phyloP scores from a whole-genome alignment of 2,797 vertebrate species.

The Sebastes goodei region DNA sequence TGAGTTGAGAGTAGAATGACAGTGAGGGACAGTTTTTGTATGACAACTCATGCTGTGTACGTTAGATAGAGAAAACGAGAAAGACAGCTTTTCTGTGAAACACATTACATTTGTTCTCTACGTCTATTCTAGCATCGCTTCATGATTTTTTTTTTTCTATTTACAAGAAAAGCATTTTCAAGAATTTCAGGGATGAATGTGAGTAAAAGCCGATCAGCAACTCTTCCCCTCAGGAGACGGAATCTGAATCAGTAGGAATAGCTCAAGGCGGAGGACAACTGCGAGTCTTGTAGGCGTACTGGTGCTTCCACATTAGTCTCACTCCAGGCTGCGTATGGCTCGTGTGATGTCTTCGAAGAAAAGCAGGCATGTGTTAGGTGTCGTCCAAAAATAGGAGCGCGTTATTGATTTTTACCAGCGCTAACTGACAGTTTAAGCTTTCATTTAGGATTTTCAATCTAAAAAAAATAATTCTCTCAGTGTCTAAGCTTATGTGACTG shows the following conservation, averaged over 20 bases:
- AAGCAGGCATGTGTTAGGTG: slow-evolving; percentile 6
- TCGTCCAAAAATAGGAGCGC: neutral
- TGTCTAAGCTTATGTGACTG: slow-evolving; percentile 12
- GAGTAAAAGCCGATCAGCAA: slow-evolving; percentile 15
- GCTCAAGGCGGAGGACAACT: slow-evolving; percentile 30
- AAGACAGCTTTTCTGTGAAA: slow-evolving; percentile 3
- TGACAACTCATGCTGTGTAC: slow-evolving; percentile 10
- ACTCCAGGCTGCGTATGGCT: slow-evolving; percentile 7
- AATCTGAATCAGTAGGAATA: slow-evolving; percentile 42
- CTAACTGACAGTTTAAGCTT: slow-evolving; percentile 4
- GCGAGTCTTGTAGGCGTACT: slow-evolving; percentile 36
- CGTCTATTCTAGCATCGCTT: neutral
- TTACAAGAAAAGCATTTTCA: too few relatives aligned
- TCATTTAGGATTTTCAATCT: neutral
- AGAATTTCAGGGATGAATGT: slow-evolving; percentile 23
- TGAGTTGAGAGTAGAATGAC: slow-evolving; percentile 46
- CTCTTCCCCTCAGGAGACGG: slow-evolving; percentile 29
- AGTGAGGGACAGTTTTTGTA: slow-evolving; percentile 45
- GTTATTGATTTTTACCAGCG: slow-evolving; percentile 31
- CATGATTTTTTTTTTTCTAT: neutral
- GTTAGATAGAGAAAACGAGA: slow-evolving; percentile 20
- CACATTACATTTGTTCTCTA: neutral
- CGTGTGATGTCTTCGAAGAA: slow-evolving; percentile 8
- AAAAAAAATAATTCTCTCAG: neutral
- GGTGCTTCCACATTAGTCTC: slow-evolving; percentile 47